These are phyloP conservation scores for Pyxicephalus adspersus DNA, from an alignment of 2,113 vertebrate genomes.

Conservation along the genomic window DNA sequence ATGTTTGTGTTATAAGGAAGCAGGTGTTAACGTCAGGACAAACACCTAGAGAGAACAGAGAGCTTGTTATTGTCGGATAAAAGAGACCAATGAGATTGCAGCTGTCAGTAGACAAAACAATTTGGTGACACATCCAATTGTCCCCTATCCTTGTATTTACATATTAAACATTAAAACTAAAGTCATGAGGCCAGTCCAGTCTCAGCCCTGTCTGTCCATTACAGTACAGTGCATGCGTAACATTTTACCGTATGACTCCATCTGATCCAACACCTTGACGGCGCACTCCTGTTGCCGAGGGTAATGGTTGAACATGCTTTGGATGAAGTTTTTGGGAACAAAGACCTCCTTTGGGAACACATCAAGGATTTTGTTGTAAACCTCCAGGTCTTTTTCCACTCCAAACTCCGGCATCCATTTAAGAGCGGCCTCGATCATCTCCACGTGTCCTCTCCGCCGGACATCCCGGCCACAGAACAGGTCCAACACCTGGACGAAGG, in stretches of 20 bases:
- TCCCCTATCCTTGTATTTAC: too few species aligned
- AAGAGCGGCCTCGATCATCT: conserved; percentile 88
- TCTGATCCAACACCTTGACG: conserved; percentile 82
- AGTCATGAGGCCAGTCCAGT: too few species aligned
- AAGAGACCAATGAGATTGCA: not conserved
- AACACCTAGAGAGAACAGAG: conserved; percentile 66
- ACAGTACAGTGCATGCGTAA: not conserved
- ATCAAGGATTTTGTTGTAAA: conserved; percentile 86
- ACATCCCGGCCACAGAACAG: conserved; percentile 71
- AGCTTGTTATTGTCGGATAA: not conserved
- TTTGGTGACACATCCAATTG: too few species aligned
- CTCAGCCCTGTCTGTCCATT: too few species aligned
- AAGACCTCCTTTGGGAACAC: conserved; percentile 91
- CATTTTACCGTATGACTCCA: conserved; percentile 81
- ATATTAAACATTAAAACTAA: too few species aligned
- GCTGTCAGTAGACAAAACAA: too few species aligned
- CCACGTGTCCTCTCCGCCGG: conserved; percentile 81
- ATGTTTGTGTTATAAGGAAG: conserved; percentile 82
- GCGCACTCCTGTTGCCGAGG: conserved; percentile 89
- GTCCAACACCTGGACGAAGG: conserved; percentile 73
- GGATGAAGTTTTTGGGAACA: conserved; percentile 77
- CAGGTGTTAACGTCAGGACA: conserved; percentile 82
- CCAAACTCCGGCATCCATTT: conserved; percentile 79
- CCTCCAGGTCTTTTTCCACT: conserved; percentile 76
- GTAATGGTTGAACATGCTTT: conserved; percentile 86